Conservation (phyloP, 1,140 invertebrate genomes). For the Zaprionus capensis region DNA sequence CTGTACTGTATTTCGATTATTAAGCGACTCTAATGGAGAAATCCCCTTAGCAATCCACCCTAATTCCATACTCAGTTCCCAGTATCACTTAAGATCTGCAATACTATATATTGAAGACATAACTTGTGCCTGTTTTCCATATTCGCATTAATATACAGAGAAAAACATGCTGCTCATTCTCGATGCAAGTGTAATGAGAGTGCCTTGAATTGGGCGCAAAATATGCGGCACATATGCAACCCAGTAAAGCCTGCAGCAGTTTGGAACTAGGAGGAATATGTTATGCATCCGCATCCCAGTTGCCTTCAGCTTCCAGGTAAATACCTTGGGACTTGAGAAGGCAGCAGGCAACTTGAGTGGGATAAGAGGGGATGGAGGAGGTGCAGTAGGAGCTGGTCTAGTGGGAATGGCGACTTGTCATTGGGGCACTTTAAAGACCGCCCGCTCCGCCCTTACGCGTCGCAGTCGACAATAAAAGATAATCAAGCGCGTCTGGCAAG, state of each 20-base stretch:
- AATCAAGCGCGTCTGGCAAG: constrained; percentile 59
- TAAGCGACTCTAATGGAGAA: neutral
- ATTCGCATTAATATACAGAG: neutral
- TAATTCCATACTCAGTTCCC: neutral
- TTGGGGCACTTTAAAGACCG: constrained; percentile 34
- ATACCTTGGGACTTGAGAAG: constrained; percentile 31
- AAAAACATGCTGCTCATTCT: constrained; percentile 42
- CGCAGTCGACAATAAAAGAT: constrained; percentile 64
- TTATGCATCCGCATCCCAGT: constrained; percentile 46
- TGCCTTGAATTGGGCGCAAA: constrained; percentile 18
- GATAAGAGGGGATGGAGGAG: neutral
- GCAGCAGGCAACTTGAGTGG: neutral
- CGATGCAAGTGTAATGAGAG: constrained; percentile 69
- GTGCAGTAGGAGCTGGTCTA: neutral
- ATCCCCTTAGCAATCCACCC: neutral
- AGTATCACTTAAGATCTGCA: neutral
- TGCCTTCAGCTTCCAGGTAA: constrained; percentile 33
- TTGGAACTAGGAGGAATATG: constrained; percentile 59
- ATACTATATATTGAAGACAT: neutral
- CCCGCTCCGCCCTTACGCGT: constrained; percentile 14
- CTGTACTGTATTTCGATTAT: no score
- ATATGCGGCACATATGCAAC: constrained; percentile 16
- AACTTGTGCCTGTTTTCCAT: neutral
- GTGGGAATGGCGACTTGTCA: constrained; percentile 40
- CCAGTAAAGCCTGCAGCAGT: neutral